Base-by-base conservation (phyloP, 2,797 vertebrate species). In the Sebastes steindachneri region DNA sequence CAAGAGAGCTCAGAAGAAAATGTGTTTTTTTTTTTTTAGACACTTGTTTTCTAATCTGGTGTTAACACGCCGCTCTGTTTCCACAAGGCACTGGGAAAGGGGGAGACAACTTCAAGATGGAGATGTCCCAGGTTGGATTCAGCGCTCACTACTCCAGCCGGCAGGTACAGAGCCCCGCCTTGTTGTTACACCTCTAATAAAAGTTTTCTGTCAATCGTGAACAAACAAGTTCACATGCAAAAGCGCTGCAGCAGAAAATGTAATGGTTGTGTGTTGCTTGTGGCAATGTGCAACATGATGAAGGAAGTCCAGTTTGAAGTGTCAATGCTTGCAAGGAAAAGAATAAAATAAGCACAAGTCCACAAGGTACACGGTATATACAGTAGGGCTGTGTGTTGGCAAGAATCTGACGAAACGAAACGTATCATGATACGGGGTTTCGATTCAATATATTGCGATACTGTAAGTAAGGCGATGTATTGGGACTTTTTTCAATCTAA, bases 41-140 rank as follows among this genome's bases (percentile, higher is more conserved):
- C 0, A 41, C 9, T 73, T 45, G n/a, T 37, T 60, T 48, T 72
- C 54, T 31, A 45, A 68, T 55, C 9, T 67, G 53, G 1, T 76
- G 2, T 51, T 59, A 19, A 58, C 17, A 21, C 9, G 5, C 23
- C 68, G 15, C 4, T 81, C 5, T 86, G 17, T 33, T 80, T 25
- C 28, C n/a, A 55, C 28, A 80, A 95, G 94, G 94, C 28, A 94
- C 94, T 28, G 94, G 93, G 14, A 94, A 94, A 83, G 92, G 88
- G 7, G 93, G 58, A 0, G 89, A 93, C 17, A 92, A 89, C 80
- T 97, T 99, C 83, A 92, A 97, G 88, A 96, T 98, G 97, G 97
- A 99, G 93, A 98, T 99, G 97, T 96, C 97, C 9, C 97, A 99
- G 93, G 97, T 97, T 60, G 98, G 98, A 76, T 98, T 99, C 94